Evolutionary conservation across 2,888 invertebrate species (phyloP).

Genomic region (Drosophila melanosoma): DNA sequence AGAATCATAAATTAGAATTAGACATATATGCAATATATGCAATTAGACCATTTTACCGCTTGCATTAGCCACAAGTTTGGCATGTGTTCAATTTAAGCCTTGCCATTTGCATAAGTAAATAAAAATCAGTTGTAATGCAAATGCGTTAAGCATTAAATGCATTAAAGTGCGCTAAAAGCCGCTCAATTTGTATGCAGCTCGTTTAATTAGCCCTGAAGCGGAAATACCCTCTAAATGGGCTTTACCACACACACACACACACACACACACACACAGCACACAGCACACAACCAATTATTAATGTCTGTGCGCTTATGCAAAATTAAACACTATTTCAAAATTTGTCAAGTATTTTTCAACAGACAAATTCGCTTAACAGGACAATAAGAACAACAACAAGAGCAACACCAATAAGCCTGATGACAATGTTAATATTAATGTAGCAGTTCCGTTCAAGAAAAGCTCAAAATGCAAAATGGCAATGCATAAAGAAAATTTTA

Average conservation of each 20-base stretch:
- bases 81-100: conserved; percentile 50
- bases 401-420: not conserved
- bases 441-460: conserved; percentile 48
- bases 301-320: conserved; percentile 15
- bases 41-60: conserved; percentile 45
- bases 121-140: conserved; percentile 34
- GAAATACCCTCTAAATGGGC: conserved; percentile 34
- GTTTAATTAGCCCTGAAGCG: conserved; percentile 35
- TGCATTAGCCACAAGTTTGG: conserved; percentile 40
- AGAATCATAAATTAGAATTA: conserved; percentile 24
- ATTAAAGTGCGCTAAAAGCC: conserved; percentile 26
- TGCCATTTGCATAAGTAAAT: conserved; percentile 26
- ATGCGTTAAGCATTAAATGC: conserved; percentile 36
- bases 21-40: conserved; percentile 25
- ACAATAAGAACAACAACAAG: not conserved
- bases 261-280: not conserved
- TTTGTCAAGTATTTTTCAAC: conserved; percentile 44
- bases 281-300: conserved; percentile 10
- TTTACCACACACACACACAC: conserved; percentile 4
- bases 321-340: conserved; percentile 57
- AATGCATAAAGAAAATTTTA: conserved; percentile 62
- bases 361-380: conserved; percentile 51
- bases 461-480: conserved; percentile 46
- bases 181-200: not conserved
- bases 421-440: conserved; percentile 65